A percentile compares a stretch with the other conserved stretches of the same genome.
phyloP scores from a whole-genome alignment of 2,113 vertebrate species.

The Scophthalmus maximus region DNA sequence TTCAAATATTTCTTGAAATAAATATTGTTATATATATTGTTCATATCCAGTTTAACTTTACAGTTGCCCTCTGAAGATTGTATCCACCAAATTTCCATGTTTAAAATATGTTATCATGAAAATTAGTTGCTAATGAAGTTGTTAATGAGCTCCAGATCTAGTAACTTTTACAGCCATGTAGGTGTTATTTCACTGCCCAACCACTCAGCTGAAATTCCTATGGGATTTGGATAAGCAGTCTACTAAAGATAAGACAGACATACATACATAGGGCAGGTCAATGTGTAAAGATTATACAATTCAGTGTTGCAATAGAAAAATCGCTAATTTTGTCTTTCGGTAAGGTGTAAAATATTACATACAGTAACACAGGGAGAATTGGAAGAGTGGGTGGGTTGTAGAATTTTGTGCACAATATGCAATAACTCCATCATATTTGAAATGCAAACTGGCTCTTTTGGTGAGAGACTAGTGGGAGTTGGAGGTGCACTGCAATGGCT shows the following conservation, averaged over 20 bases:
- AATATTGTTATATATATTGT: neutral
- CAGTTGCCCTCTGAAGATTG: neutral
- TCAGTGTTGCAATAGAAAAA: slow-evolving; percentile 26
- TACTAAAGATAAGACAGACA: slow-evolving; percentile 16
- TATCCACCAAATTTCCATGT: neutral
- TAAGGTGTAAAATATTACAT: slow-evolving; percentile 56
- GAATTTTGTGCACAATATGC: slow-evolving; percentile 76
- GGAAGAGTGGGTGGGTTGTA: slow-evolving; percentile 21
- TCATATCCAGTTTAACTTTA: neutral
- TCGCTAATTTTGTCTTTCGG: slow-evolving; percentile 53
- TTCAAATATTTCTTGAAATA: neutral
- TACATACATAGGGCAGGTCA: slow-evolving; percentile 2
- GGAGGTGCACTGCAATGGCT: slow-evolving; percentile 82
- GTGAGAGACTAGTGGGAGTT: slow-evolving; percentile 82
- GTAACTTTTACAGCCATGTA: neutral
- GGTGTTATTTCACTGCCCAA: slow-evolving; percentile 11
- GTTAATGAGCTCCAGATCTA: neutral
- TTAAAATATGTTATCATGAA: neutral
- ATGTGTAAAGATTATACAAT: slow-evolving; percentile 18
- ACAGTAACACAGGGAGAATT: slow-evolving; percentile 32
- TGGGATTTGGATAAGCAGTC: slow-evolving; percentile 43
- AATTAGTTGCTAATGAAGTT: neutral
- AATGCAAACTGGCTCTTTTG: slow-evolving; percentile 80
- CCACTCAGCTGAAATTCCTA: slow-evolving; percentile 22
- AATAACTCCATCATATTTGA: slow-evolving; percentile 79